phyloP scores from a whole-genome alignment of 64 coral and sea anemone species.

The Pocillopora damicornis region DNA sequence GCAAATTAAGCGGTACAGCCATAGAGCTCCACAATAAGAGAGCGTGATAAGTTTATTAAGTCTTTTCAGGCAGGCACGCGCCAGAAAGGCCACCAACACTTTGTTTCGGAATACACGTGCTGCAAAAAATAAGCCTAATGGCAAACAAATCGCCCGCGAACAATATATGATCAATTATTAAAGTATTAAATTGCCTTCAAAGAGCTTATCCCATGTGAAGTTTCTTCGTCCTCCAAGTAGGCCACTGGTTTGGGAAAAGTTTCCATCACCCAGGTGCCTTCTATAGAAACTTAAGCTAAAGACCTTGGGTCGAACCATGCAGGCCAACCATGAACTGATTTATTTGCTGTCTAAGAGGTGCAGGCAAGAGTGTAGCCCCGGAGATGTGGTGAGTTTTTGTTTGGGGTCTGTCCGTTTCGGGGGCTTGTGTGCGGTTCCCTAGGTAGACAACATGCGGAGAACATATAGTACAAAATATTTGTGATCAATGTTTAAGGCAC shows the following conservation, averaged over 20 bases:
- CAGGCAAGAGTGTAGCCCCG: constrained; percentile 39
- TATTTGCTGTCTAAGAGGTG: constrained; percentile 36
- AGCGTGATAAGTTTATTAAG: constrained; percentile 43
- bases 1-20: constrained; percentile 29
- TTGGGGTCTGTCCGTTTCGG: constrained; percentile 7
- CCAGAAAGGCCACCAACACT: constrained; percentile 36
- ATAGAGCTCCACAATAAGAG: neutral
- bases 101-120: constrained; percentile 82
- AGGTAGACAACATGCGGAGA: constrained; percentile 15
- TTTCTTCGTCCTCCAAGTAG: constrained; percentile 31
- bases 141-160: constrained; percentile 71
- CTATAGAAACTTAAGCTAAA: constrained; percentile 75
- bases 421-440: constrained; percentile 37
- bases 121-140: constrained; percentile 50
- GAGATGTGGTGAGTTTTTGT: constrained; percentile 37
- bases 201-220: constrained; percentile 67
- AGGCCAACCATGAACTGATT: constrained; percentile 14
- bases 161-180: constrained; percentile 84
- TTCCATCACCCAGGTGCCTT: constrained; percentile 66
- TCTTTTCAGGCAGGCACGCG: constrained; percentile 40
- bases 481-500: constrained; percentile 6
- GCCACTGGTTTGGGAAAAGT: constrained; percentile 74
- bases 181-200: constrained; percentile 89
- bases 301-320: constrained; percentile 34
- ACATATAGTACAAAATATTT: constrained; percentile 7